Base-by-base conservation (phyloP, 2,888 invertebrate species). In the Eurois occulta region DNA sequence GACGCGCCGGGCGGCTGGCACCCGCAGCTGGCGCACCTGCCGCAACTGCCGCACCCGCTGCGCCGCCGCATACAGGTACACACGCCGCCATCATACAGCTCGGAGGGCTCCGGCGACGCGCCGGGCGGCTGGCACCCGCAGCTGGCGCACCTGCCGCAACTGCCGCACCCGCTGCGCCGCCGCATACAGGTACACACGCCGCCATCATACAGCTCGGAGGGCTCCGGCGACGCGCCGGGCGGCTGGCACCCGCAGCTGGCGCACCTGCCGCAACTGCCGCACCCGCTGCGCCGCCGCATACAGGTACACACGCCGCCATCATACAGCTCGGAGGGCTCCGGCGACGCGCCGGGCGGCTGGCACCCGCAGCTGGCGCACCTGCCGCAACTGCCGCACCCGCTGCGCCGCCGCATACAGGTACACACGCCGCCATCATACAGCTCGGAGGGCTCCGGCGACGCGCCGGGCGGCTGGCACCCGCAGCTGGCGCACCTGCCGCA, bases 331-430 rank as follows among this genome's bases (percentile, higher is more conserved):
- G n/a, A n/a, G n/a, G 87, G 80, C 8, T 77, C 60, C 58, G 78
- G 77, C 41, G 90, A 71, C 65, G 78, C 78, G 67, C 70, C 83
- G 43, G 93, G 94, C 82, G 96, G 97, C 72, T 96, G 97, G 89
- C 97, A 97, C 93, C 97, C 97, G 87, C 97, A 97, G 94, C 94
- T 97, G 78, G 97, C 97, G 82, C 97, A 97, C 91, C 93, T 97
- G 91, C 97, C 97, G 81, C 97, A 97, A 91, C 90, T 97, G 90
- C 97, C 97, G 86, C 97, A 97, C 90, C 97, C 97, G 84, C 93
- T 96, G 88, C 93, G 94, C 5, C 90, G 94, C 78, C 88, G 93
- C 52, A 88, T 93, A 87, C 94, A 94, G 95, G 95, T 65, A 65
- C 65, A 16, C 35, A 13, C 35, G 1, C 28, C 55, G 6, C 0